A percentile compares a stretch with the other conserved stretches of the same genome.
phyloP scores from a whole-genome alignment of 2,797 vertebrate species.

The Morelia viridis region DNA sequence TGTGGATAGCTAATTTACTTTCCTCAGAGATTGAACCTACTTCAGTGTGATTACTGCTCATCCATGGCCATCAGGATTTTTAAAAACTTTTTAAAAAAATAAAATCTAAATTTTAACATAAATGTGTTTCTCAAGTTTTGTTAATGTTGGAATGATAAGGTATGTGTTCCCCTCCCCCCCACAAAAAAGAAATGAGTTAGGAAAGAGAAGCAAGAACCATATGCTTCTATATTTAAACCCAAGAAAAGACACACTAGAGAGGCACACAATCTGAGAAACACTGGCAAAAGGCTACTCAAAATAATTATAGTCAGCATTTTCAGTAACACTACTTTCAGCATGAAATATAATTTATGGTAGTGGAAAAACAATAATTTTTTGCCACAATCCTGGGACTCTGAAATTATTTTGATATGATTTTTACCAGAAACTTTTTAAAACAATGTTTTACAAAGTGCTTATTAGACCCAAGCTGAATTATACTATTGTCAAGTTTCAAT shows the following conservation, averaged over 20 bases:
- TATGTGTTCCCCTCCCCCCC: neutral
- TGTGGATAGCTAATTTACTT: neutral
- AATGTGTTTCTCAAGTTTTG: neutral
- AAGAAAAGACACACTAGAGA: slow-evolving; percentile 1
- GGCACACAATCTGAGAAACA: neutral
- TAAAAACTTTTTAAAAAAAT: neutral
- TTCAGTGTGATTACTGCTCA: no score
- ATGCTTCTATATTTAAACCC: neutral
- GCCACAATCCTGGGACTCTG: neutral
- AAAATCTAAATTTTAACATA: neutral
- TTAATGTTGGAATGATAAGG: neutral
- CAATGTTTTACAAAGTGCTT: slow-evolving; percentile 17
- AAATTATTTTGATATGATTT: slow-evolving; percentile 13
- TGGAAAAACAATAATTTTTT: slow-evolving; percentile 20
- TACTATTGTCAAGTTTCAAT: slow-evolving; percentile 9
- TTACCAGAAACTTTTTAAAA: slow-evolving; percentile 17
- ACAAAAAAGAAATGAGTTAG: slow-evolving; percentile 7
- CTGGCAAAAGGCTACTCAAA: slow-evolving; percentile 8
- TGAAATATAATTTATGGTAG: slow-evolving; percentile 23
- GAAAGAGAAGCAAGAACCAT: neutral
- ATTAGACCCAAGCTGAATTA: slow-evolving; percentile 15
- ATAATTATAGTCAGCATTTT: slow-evolving; percentile 20
- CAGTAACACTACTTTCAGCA: neutral
- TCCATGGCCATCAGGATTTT: no score
- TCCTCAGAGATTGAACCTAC: no score